A percentile compares a stretch with the other conserved stretches of the same genome.
phyloP scores from a whole-genome alignment of 2,113 vertebrate genomes.

The Cyanocitta stelleri region DNA sequence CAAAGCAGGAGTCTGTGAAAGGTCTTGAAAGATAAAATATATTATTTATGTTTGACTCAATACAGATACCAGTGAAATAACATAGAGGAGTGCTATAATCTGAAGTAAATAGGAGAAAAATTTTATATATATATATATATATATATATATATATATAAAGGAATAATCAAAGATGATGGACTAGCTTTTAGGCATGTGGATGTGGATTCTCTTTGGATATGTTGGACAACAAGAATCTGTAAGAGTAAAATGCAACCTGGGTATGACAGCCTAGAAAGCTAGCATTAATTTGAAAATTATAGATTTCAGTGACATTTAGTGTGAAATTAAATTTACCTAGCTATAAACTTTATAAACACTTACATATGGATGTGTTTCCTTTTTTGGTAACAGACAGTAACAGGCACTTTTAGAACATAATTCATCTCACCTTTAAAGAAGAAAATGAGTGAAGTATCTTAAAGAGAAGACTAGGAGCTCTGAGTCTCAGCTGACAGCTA shows the following conservation, averaged over 20 bases:
- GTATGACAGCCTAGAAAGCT: not conserved
- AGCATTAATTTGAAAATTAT: not conserved
- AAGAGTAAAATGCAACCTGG: not conserved
- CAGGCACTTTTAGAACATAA: not conserved
- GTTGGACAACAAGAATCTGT: not conserved
- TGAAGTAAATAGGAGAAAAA: not conserved
- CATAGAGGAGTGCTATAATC: not conserved
- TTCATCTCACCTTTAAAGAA: not conserved
- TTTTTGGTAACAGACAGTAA: not conserved
- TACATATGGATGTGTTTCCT: not conserved
- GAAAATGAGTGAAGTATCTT: not conserved
- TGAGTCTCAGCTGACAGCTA: not conserved
- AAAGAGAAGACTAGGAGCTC: not conserved
- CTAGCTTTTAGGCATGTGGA: not conserved
- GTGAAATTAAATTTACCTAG: not conserved
- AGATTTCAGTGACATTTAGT: not conserved
- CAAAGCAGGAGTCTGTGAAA: not conserved
- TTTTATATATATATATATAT: no score
- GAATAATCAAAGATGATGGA: not conserved
- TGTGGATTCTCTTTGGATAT: not conserved
- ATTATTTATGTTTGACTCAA: not conserved
- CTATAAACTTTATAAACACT: not conserved
- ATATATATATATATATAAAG: not conserved
- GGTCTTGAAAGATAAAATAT: not conserved
- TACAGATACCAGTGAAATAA: not conserved